Evolutionary conservation across 1,140 invertebrate species (phyloP).

Genomic region (Lysiphlebus fabarum): DNA sequence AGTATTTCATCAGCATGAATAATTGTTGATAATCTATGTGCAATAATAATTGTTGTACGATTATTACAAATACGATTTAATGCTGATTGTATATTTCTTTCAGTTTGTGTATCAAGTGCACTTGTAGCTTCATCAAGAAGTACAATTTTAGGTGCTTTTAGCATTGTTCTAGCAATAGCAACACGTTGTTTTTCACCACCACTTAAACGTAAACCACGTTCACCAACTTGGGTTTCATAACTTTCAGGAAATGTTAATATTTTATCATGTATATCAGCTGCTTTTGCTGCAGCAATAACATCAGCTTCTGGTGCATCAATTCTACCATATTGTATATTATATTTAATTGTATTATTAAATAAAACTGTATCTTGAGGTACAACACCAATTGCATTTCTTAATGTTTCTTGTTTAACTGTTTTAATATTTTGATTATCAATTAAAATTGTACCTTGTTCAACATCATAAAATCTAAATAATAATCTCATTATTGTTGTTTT

Average conservation of each 20-base stretch:
- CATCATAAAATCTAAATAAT: conserved; percentile 94
- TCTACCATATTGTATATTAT: conserved; percentile 93
- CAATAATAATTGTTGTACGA: conserved; percentile 88
- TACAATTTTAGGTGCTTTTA: conserved; percentile 84
- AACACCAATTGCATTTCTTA: conserved; percentile 79
- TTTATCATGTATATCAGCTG: conserved; percentile 91
- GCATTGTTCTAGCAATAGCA: conserved; percentile 85
- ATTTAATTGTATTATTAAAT: conserved; percentile 93
- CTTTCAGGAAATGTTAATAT: conserved; percentile 87
- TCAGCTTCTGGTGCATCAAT: conserved; percentile 76
- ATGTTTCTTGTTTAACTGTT: conserved; percentile 72
- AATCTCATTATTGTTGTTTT: conserved; percentile 93
- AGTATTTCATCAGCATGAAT: conserved; percentile 91
- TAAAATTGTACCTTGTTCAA: conserved; percentile 76
- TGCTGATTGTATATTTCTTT: conserved; percentile 79
- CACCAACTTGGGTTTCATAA: conserved; percentile 82
- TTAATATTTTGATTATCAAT: conserved; percentile 85
- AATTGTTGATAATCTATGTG: conserved; percentile 89
- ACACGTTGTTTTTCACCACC: conserved; percentile 93
- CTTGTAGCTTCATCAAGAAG: conserved; percentile 89
- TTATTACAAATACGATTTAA: conserved; percentile 74
- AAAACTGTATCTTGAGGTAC: conserved; percentile 97
- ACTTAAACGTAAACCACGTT: conserved; percentile 74
- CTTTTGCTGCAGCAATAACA: conserved; percentile 81
- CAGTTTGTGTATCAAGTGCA: conserved; percentile 79